Base-by-base conservation (phyloP, 2,113 vertebrate genomes). In the Eptatretus burgeri region DNA sequence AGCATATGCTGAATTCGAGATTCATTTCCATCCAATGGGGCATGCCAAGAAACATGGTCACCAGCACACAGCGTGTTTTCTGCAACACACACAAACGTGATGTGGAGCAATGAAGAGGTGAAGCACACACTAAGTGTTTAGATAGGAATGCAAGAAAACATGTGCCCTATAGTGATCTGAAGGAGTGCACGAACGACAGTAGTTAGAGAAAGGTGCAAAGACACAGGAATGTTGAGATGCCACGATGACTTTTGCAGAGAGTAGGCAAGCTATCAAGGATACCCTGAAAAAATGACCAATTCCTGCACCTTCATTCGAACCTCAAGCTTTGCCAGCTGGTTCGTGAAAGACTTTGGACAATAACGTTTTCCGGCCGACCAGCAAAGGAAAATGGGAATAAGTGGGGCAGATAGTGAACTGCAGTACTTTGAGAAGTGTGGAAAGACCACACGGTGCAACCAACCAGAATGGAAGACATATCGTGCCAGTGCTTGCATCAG, bases 1-100 rank as follows among this genome's bases (percentile, higher is more conserved):
- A 98, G 71, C 91, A 98, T 98, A 66, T 98, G 91, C 69, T 98
- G 91, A 69, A 98, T 94, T 68, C 91, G 81, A n/a, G 91, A 98
- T 65, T 98, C 91, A 19, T 88, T 95, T 77, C 83, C 95, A 75
- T 98, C 91, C 67, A 98, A 72, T 13, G 91, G 91, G 74, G 81
- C 93, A 72, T 98, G 91, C 91, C 91, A 95, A 1, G 91, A 98
- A 27, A 98, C 81, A 11, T 98, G 91, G 71, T 98, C 91, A 2
- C 91, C 87, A 0, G 86, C 94, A 73, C 91, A 98, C 75, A 98
- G 93, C 62, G 88, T 95, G 75, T 98, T 98, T 78, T 98, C 91
- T 98, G 75, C 65, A 68, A 17, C 65, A 66, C 17, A 70, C 49
- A 65, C 60, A 65, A 14, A 53, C 5, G 62, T 60, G 16, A 60